Base-by-base conservation (phyloP, 2,113 vertebrate species). In the Candoia aspera region DNA sequence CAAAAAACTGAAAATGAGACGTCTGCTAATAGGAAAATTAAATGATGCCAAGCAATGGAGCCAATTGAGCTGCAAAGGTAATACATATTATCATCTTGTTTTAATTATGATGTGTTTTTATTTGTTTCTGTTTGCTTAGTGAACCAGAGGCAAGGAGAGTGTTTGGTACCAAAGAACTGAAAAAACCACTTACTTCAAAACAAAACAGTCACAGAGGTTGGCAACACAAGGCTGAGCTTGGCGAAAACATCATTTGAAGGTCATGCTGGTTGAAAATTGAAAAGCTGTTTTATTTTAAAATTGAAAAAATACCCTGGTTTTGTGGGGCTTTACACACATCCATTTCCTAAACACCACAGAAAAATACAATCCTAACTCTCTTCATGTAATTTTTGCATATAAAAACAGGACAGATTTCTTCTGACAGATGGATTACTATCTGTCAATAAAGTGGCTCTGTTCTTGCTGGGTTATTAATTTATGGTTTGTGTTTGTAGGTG, bases 31-130 rank as follows among this genome's bases (percentile, higher is more conserved):
- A 59, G 86, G 92, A 95, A 53, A 91, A 91, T 90, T 87, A 93
- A 93, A 93, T 64, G 86, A 59, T 93, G 90, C 89, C 84, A 91
- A 91, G 85, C 86, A 88, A 8, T 64, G 49, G 68, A 93, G 90
- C 85, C 90, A 93, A 93, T 93, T 88, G 68, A 91, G 90, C 86
- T 91, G 33, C 73, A 64, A 93, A 91, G 86, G 90, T 91, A 93
- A 93, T 91, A 91, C 73, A 88, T 37, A 93, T 68, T 26, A 88
- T 93, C 90, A 88, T 91, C 90, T 84, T 64, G 37, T 93, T 93
- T 93, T 93, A 91, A 93, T 93, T 91, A 92, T 92, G 88, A 91
- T 84, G 90, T 88, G 86, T 84, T 93, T 89, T 90, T 93, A 87
- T 93, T 93, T 93, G 68, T 90, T 88, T 93, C 68, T 88, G 13